phyloP scores from a whole-genome alignment of 2,888 invertebrate species.

The Oconnorella tubifera region DNA sequence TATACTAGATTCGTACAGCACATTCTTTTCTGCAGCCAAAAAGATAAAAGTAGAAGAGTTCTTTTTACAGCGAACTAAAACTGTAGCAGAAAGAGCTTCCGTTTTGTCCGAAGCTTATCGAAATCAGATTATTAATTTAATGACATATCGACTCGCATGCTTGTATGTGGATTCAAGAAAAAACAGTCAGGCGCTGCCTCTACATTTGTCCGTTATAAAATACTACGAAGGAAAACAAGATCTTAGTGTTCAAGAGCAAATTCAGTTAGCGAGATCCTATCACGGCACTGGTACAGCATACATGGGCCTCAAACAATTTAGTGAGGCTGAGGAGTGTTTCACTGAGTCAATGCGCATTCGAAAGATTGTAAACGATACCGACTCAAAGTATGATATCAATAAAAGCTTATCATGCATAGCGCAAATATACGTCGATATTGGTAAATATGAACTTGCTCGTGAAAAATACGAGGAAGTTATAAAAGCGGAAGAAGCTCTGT shows the following conservation, averaged over 20 bases:
- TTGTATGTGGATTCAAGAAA: slow-evolving; percentile 10
- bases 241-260: background rate
- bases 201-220: slow-evolving; percentile 2
- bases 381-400: no score
- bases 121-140: background rate
- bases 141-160: slow-evolving; percentile 7
- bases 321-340: slow-evolving; percentile 5
- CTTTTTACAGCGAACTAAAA: slow-evolving; percentile 4
- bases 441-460: slow-evolving; percentile 11
- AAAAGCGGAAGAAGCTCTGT: slow-evolving; percentile 4
- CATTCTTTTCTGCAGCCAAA: slow-evolving; percentile 9
- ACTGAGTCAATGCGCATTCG: slow-evolving; percentile 13
- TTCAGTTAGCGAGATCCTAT: slow-evolving; percentile 10
- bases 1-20: background rate
- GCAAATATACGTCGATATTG: slow-evolving; percentile 4
- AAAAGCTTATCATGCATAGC: slow-evolving; percentile 15
- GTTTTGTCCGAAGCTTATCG: background rate
- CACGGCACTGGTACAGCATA: slow-evolving; percentile 17
- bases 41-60: background rate
- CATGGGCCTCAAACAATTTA: slow-evolving; percentile 4
- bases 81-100: background rate
- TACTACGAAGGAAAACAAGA: background rate
- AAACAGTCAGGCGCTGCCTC: slow-evolving; percentile 9
- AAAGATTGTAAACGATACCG: background rate
- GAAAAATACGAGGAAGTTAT: slow-evolving; percentile 13